These are phyloP conservation scores for Electrona antarctica DNA, from an alignment of 2,113 vertebrate species.

Conservation along the genomic window DNA sequence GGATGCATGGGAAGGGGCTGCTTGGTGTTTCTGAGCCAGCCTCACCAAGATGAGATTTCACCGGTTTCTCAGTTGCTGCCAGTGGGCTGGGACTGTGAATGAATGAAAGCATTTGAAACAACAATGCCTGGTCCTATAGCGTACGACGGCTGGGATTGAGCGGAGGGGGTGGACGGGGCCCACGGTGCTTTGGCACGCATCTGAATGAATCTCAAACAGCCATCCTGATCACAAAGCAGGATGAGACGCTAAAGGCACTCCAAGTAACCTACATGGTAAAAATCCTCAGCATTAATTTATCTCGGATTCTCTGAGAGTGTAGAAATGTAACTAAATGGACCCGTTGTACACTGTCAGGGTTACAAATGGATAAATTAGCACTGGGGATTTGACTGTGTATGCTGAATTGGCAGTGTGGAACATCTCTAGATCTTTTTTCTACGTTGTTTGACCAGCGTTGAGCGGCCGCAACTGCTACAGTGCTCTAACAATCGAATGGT, in stretches of 20 bases:
- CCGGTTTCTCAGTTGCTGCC: conserved; percentile 68
- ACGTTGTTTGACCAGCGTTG: too few relatives aligned
- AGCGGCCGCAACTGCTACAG: too few relatives aligned
- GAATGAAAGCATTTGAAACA: conserved; percentile 69
- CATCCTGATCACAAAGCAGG: conserved; percentile 38
- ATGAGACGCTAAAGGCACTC: conserved; percentile 49
- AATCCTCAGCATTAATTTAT: too few relatives aligned
- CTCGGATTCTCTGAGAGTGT: too few relatives aligned
- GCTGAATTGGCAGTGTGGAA: too few relatives aligned
- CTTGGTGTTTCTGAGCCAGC: conserved; percentile 62
- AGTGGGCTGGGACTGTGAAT: conserved; percentile 66
- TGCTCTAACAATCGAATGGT: too few relatives aligned
- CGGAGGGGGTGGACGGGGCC: conserved; percentile 43
- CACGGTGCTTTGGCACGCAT: conserved; percentile 49
- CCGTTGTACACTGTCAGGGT: too few relatives aligned
- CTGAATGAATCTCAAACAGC: conserved; percentile 55
- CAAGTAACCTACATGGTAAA: too few relatives aligned
- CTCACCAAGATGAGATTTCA: conserved; percentile 73
- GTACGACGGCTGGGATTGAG: conserved; percentile 55
- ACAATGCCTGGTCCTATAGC: conserved; percentile 58
- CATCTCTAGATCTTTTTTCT: too few relatives aligned
- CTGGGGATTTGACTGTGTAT: too few relatives aligned
- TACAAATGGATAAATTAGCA: too few relatives aligned
- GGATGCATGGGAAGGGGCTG: conserved; percentile 37
- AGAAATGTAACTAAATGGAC: too few relatives aligned